Conservation (phyloP, 2,113 vertebrate genomes). For the Dendrocopos noguchii region DNA sequence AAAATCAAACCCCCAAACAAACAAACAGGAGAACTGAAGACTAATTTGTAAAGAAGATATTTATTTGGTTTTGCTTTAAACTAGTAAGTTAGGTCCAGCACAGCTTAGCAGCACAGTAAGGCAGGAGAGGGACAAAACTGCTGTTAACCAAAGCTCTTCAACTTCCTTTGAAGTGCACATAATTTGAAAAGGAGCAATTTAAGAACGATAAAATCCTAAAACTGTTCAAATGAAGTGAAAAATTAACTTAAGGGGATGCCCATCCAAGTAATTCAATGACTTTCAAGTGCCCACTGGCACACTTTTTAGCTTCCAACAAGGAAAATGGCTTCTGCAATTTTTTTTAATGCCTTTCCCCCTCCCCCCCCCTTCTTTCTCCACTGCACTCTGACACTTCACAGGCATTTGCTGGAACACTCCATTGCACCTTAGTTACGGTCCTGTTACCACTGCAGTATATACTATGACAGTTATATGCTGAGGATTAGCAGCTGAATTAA, state of each 20-base stretch:
- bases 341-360: background rate
- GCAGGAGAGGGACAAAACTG: background rate
- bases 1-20: background rate
- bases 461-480: background rate
- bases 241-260: background rate
- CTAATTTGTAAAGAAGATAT: background rate
- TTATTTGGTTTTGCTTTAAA: background rate
- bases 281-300: background rate
- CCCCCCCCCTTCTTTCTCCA: background rate
- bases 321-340: background rate
- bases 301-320: background rate
- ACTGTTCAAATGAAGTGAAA: constrained; percentile 24
- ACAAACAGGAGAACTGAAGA: background rate
- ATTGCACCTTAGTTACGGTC: background rate
- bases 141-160: background rate
- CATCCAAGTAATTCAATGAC: background rate
- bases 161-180: background rate
- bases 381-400: background rate
- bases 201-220: background rate
- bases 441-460: background rate
- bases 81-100: background rate
- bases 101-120: background rate
- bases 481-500: background rate
- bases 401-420: background rate
- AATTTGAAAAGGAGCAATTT: background rate